phyloP scores from a whole-genome alignment of 92 coral and sea anemone genomes.

The Bergia sp. region DNA sequence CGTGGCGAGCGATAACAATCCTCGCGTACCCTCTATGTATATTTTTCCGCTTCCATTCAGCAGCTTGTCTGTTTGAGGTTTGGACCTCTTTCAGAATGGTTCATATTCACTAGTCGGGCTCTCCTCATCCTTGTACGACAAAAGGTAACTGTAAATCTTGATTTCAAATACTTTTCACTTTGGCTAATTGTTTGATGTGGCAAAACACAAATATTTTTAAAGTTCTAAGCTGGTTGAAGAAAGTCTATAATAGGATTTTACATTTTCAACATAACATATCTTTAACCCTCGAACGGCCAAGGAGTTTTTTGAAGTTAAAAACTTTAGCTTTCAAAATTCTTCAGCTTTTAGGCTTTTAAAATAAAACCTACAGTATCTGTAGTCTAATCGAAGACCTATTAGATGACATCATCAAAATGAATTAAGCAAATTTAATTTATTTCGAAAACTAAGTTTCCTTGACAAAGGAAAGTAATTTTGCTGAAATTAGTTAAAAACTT shows the following conservation, averaged over 20 bases:
- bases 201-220: background rate
- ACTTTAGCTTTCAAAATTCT: background rate
- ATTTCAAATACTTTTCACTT: background rate
- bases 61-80: slow-evolving; percentile 93
- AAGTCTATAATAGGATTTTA: background rate
- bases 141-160: slow-evolving; percentile 18
- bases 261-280: too few species aligned
- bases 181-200: background rate
- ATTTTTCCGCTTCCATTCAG: slow-evolving; percentile 96
- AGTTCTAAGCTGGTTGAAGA: background rate
- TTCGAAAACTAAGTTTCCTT: too few species aligned
- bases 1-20: slow-evolving; percentile 93
- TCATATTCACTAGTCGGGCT: slow-evolving; percentile 42
- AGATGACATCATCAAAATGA: background rate
- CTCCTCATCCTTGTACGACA: background rate
- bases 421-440: too few species aligned
- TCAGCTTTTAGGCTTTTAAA: background rate
- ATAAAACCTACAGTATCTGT: background rate
- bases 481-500: too few species aligned
- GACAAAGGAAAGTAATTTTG: too few species aligned
- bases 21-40: slow-evolving; percentile 95
- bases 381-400: background rate
- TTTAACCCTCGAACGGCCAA: background rate
- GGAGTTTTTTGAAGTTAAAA: too few species aligned
- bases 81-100: slow-evolving; percentile 90